A percentile compares a stretch with the other conserved stretches of the same genome.
These are phyloP conservation scores for Crotalus horridus DNA, from an alignment of 2,113 vertebrate species.

Conservation along the genomic window DNA sequence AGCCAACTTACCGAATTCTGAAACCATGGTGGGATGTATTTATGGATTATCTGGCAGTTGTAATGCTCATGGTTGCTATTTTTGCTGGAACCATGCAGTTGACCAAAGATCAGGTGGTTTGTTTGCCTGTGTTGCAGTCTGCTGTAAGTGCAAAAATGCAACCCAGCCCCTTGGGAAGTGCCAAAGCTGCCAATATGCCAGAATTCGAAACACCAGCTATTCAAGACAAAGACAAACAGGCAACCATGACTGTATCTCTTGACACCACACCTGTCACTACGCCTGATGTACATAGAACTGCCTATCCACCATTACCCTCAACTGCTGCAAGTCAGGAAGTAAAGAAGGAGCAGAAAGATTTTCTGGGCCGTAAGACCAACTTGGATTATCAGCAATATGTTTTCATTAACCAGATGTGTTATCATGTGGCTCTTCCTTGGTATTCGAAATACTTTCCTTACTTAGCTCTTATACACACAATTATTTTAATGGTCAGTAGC, in stretches of 20 bases:
- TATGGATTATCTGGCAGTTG: conserved; percentile 97
- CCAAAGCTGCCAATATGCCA: conserved; percentile 55
- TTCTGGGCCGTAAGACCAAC: conserved; percentile 86
- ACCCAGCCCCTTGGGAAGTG: conserved; percentile 50
- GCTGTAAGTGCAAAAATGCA: conserved; percentile 73
- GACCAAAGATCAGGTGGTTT: conserved; percentile 98
- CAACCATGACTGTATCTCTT: conserved; percentile 66
- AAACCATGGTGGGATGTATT: conserved; percentile 99
- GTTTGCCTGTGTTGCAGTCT: conserved; percentile 86
- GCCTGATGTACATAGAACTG: conserved; percentile 65
- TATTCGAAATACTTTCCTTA: conserved; percentile 99
- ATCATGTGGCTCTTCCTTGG: conserved; percentile 96
- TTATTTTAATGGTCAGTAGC: conserved; percentile 97
- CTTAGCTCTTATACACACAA: conserved; percentile 95
- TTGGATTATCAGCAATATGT: conserved; percentile 99
- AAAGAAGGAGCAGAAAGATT: conserved; percentile 72
- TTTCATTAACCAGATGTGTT: conserved; percentile 99
- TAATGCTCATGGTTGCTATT: conserved; percentile 98
- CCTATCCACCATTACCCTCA: conserved; percentile 66
- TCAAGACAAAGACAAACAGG: conserved; percentile 52
- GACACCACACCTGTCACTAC: conserved; percentile 69
- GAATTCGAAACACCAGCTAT: conserved; percentile 62
- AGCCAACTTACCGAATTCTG: conserved; percentile 95
- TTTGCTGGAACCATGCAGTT: conserved; percentile 99
- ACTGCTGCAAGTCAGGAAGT: conserved; percentile 61